Evolutionary conservation across 2,888 invertebrate species (phyloP).

Genomic region (Sinhomidia bicolor): DNA sequence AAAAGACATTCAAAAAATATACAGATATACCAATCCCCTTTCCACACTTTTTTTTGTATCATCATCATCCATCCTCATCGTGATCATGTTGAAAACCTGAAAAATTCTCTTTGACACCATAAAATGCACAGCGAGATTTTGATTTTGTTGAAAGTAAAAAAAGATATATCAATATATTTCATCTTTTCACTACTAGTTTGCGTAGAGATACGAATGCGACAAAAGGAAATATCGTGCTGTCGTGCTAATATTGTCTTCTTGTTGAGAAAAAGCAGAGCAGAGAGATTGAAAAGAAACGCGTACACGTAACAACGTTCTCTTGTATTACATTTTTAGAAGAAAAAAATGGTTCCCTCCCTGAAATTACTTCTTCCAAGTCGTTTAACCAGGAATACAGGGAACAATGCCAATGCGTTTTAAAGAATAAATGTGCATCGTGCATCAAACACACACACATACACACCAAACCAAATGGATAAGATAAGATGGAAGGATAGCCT

Average conservation of each 20-base stretch:
- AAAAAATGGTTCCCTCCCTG: constrained; percentile 42
- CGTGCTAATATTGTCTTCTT: neutral
- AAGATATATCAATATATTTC: neutral
- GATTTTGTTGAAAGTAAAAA: neutral
- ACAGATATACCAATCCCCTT: too few species aligned
- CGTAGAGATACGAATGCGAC: neutral
- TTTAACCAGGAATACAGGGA: constrained; percentile 53
- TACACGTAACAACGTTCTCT: too few species aligned
- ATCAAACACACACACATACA: neutral
- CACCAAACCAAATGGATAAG: neutral
- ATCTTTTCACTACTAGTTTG: neutral
- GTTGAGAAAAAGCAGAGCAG: neutral
- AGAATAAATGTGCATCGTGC: constrained; percentile 30
- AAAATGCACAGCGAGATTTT: neutral
- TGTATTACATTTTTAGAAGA: constrained; percentile 41
- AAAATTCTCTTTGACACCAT: neutral
- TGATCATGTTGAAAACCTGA: neutral
- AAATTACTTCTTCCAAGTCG: constrained; percentile 61
- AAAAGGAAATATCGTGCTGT: neutral
- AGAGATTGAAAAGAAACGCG: constrained; percentile 4
- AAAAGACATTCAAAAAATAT: too few species aligned
- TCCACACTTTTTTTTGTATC: too few species aligned
- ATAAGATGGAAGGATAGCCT: neutral
- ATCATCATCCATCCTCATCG: too few species aligned
- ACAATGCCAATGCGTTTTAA: constrained; percentile 50